These are phyloP conservation scores for Dynastes hyllus DNA, from an alignment of 2,888 invertebrate species.

Conservation along the genomic window DNA sequence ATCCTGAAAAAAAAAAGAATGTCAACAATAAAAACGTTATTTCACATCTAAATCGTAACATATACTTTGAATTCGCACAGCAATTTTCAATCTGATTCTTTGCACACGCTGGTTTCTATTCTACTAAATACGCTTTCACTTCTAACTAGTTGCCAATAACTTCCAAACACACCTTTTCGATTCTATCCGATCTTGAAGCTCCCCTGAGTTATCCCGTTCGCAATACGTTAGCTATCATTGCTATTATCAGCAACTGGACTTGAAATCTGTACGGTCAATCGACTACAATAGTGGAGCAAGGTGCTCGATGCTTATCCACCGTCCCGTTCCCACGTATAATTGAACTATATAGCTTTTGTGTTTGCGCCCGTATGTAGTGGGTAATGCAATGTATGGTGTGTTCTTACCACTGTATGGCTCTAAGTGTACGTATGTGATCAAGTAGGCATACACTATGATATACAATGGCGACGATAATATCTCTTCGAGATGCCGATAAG, in stretches of 20 bases:
- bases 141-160: too few relatives aligned
- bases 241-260: constrained; percentile 1
- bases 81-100: too few relatives aligned
- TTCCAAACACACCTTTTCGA: too few relatives aligned
- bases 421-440: constrained; percentile 4
- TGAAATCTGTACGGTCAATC: constrained; percentile 33
- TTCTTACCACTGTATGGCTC: constrained; percentile 12
- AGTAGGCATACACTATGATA: constrained; percentile 45
- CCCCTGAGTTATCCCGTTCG: neutral
- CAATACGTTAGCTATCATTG: neutral
- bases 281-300: constrained; percentile 51
- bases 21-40: too few relatives aligned
- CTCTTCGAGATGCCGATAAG: constrained; percentile 49
- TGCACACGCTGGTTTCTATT: too few relatives aligned
- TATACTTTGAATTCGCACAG: too few relatives aligned
- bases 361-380: neutral
- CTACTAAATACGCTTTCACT: too few relatives aligned
- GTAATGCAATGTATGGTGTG: constrained; percentile 18
- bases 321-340: constrained; percentile 58
- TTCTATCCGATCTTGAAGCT: neutral
- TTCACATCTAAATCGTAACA: too few relatives aligned
- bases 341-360: constrained; percentile 55
- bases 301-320: constrained; percentile 56
- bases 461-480: constrained; percentile 49
- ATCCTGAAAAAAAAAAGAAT: too few relatives aligned